phyloP scores from a whole-genome alignment of 2,797 vertebrate genomes.

The Gallirallus australis region DNA sequence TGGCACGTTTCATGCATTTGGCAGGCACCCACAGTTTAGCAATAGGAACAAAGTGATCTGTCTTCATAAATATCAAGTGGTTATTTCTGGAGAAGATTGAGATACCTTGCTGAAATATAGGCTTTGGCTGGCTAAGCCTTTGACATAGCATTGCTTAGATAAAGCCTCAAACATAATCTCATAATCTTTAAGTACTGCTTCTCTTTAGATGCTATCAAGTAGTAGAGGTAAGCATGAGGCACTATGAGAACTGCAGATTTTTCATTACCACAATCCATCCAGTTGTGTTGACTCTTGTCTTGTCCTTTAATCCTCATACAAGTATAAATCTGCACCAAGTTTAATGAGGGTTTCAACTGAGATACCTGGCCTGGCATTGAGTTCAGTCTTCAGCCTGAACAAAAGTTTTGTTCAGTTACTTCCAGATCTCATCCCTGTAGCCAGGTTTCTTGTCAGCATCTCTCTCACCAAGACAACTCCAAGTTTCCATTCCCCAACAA shows the following conservation, averaged over 20 bases:
- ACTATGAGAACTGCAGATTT: neutral
- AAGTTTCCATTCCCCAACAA: neutral
- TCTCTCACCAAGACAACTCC: neutral
- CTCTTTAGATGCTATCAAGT: neutral
- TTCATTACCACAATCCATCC: neutral
- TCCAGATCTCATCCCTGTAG: neutral
- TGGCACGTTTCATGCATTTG: slow-evolving; percentile 41
- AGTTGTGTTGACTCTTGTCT: neutral
- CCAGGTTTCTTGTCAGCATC: neutral
- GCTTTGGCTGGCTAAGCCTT: neutral
- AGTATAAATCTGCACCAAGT: neutral
- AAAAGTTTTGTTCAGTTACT: neutral
- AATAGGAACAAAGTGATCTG: slow-evolving; percentile 54
- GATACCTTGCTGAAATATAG: slow-evolving; percentile 27
- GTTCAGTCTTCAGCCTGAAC: neutral
- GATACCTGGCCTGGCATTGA: neutral
- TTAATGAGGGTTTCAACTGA: neutral
- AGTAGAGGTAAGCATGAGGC: neutral
- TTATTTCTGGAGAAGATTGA: slow-evolving; percentile 45
- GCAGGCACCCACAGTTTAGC: slow-evolving; percentile 31
- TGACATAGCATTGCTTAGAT: neutral
- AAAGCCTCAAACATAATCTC: neutral
- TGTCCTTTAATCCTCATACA: neutral
- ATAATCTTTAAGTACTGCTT: neutral
- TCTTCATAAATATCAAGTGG: slow-evolving; percentile 45